Percentiles rank a stretch among this genome's conserved stretches.
These are phyloP conservation scores for honey bee (Apis mellifera) DNA, from an alignment of 1,140 invertebrate species.

Conservation along the genomic window Amel_HAv3.1 CM009943.2:6595501-6596000, in stretches of 20 bases:
- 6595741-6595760: neutral
- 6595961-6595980: too few relatives aligned
- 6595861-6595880: neutral
- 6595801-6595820: neutral
- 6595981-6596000: slow-evolving; percentile 6
- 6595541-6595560: slow-evolving; percentile 44
- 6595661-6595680: slow-evolving; percentile 54
- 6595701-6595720: neutral
- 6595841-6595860: neutral
- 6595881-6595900: neutral
- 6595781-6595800: neutral
- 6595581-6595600: slow-evolving; percentile 61
- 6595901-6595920: slow-evolving; percentile 13
- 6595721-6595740: neutral
- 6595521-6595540: slow-evolving; percentile 45
- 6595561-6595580: slow-evolving; percentile 46
- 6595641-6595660: slow-evolving; percentile 66
- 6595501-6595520: slow-evolving; percentile 30
- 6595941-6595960: too few relatives aligned
- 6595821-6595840: neutral
- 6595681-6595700: neutral
- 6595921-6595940: neutral
- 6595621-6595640: slow-evolving; percentile 72
- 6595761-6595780: neutral
- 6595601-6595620: slow-evolving; percentile 67